Percentiles rank a stretch among this genome's conserved stretches.
These are phyloP conservation scores for Dexiosoma caninum DNA, from an alignment of 2,888 invertebrate genomes.

Conservation along the genomic window DNA sequence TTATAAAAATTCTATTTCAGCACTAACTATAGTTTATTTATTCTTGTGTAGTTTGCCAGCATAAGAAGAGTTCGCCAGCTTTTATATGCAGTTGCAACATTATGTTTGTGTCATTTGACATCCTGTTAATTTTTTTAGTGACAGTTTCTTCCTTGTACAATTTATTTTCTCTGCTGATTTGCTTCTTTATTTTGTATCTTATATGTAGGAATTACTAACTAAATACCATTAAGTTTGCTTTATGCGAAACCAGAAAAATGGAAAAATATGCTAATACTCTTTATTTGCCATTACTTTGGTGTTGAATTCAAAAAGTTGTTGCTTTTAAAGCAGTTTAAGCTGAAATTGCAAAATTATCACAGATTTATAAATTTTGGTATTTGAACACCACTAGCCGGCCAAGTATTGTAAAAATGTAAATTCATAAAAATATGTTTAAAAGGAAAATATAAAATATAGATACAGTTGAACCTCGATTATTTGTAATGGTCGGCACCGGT, in stretches of 20 bases:
- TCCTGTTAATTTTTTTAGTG: conserved; percentile 53
- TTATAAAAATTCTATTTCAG: conserved; percentile 6
- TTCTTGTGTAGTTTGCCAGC: neutral
- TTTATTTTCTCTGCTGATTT: conserved; percentile 2
- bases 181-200: too few relatives aligned
- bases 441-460: too few relatives aligned
- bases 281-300: neutral
- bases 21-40: neutral
- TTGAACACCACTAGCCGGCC: too few relatives aligned
- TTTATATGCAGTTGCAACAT: conserved; percentile 24
- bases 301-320: neutral
- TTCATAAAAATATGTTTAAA: too few relatives aligned
- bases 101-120: conserved; percentile 43
- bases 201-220: conserved; percentile 1
- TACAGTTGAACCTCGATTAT: too few relatives aligned
- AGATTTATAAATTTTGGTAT: too few relatives aligned
- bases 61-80: neutral
- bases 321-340: neutral
- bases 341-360: neutral
- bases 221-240: conserved; percentile 19
- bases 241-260: neutral
- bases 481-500: too few relatives aligned
- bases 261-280: conserved; percentile 24
- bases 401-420: too few relatives aligned
- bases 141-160: conserved; percentile 13